Evolutionary conservation across 2,888 invertebrate species (phyloP), one percentile per base, ranked within the genome.

Genomic region (Eristalinus aeneus): DNA sequence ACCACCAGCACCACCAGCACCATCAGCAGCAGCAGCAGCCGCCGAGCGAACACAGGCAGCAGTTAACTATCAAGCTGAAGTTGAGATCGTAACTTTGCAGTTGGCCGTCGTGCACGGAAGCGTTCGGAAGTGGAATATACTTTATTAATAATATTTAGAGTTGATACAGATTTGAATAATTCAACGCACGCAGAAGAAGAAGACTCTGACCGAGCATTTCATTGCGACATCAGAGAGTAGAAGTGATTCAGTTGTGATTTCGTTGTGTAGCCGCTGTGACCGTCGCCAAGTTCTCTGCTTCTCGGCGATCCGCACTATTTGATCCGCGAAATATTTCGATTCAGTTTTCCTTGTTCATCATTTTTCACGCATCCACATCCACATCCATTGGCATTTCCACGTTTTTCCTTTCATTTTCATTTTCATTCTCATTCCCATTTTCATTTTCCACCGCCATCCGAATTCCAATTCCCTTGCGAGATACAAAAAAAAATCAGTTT

Each of bases 81-180:
- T 92, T 91, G 91, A 90, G 92, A 92, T 92, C 92, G 92, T 92
- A 92, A 92, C 92, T 92, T 91, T 92, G 92, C 92, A 92, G 92
- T 92, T 92, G 92, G 91, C 92, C 92, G 91, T 92, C 90, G 92
- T 91, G 92, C 92, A 92, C 92, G 92, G 92, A 92, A 92, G 92
- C 92, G 92, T 92, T 92, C 92, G 92, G 92, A 92, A 92, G 92
- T 92, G 92, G 90, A 91, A 92, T 92, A 92, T 92, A 92, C 91
- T 92, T 92, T 92, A 91, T 92, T 92, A 92, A 92, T 92, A 92
- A 91, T 92, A 91, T 92, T 91, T 91, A 90, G 86, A 84, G 81
- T 74, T 84, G 82, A 86, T 82, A 82, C 82, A 86, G 74, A 86
- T 86, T 86, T 86, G 86, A 86, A 86, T 86, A 86, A 86, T 86